Percentiles rank a stretch among this genome's conserved stretches.
phyloP scores from a whole-genome alignment of 1,140 invertebrate genomes.

The Papilio helenus region DNA sequence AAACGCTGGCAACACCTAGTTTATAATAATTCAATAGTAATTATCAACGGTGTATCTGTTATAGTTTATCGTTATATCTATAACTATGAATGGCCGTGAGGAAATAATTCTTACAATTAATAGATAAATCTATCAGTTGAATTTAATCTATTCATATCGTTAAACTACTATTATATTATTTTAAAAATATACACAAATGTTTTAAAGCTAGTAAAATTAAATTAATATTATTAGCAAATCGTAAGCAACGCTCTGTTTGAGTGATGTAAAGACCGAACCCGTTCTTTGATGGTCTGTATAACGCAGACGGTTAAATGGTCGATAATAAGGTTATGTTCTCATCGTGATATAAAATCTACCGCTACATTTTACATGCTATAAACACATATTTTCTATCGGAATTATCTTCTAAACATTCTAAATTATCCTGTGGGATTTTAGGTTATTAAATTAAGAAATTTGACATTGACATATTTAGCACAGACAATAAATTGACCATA shows the following conservation, averaged over 20 bases:
- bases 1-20: too few relatives aligned
- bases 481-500: slow-evolving; percentile 25
- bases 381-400: neutral
- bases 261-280: neutral
- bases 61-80: too few relatives aligned
- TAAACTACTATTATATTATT: neutral
- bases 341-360: slow-evolving; percentile 5
- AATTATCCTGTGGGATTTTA: too few relatives aligned
- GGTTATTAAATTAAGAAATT: too few relatives aligned
- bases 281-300: slow-evolving; percentile 16
- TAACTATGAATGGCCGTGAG: neutral
- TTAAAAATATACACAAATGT: neutral
- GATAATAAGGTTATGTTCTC: neutral
- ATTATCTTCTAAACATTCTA: neutral
- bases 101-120: neutral
- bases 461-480: neutral
- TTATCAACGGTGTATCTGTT: neutral
- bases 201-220: neutral
- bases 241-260: slow-evolving; percentile 15
- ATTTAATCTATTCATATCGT: neutral
- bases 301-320: slow-evolving; percentile 2
- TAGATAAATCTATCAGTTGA: neutral
- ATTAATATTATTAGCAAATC: neutral
- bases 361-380: neutral
- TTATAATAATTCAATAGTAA: neutral